Base-by-base conservation (phyloP, 1,140 invertebrate genomes). In the Apis cerana region DNA sequence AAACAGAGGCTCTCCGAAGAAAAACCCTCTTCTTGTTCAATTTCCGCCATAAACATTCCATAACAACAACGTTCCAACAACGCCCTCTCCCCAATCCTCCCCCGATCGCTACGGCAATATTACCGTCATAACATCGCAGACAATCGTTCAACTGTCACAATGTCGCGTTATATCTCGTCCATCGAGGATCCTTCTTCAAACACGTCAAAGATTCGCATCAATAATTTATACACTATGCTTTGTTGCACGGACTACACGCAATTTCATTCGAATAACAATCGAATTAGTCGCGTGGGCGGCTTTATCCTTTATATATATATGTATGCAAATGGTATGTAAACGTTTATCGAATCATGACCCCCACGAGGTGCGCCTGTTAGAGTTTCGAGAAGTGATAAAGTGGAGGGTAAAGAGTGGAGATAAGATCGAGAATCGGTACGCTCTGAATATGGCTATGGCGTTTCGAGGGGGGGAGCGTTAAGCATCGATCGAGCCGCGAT, bases 311-410 rank as follows among this genome's bases (percentile, higher is more conserved):
- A 33, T 33, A 33, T 33, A 33, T 33, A 33, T 33, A 33, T 52
- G 69, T 74, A 74, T 74, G 78, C 52, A 74, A 74, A 80, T 80
- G 78, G 33, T n/a, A n/a, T n/a, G n/a, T n/a, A 65, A 80, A 75
- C 70, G 65, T 75, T 65, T 74, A 72, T 80, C 78, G 78, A 80
- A 72, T 80, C 78, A 69, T 64, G 78, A 80, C 58, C 50, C 50
- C 58, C 65, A 33, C 27, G 69, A 64, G 78, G 68, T 23, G 59
- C 27, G 54, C 70, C 54, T 9, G 5, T 1, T 56, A 48, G 23
- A 11, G 17, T 10, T 21, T 10, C 13, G 21, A 33, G 23, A 17
- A n/a, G 21, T 11, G 50, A 17, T 8, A 19, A 13, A 27, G 69
- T 43, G n/a, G 48, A 15, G 23, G 50, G 50, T 3, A 54, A 56